Evolutionary conservation across 2,888 invertebrate species (phyloP).

Genomic region (Eristalis pertinax): DNA sequence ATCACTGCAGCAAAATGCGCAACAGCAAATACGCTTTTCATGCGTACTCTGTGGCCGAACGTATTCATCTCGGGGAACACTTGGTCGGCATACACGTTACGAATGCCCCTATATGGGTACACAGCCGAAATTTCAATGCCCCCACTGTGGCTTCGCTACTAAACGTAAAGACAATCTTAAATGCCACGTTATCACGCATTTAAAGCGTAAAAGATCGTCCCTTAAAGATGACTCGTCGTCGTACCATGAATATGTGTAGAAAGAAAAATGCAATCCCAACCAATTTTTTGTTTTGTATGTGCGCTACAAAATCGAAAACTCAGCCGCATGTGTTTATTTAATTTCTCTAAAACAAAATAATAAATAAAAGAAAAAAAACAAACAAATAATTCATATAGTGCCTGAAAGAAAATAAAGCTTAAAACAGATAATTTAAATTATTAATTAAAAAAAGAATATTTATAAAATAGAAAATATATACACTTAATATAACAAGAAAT

Average conservation of each 20-base stretch:
- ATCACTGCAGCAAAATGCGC: slow-evolving; percentile 29
- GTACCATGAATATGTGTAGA: slow-evolving; percentile 55
- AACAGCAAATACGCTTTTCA: slow-evolving; percentile 68
- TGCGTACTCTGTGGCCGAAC: slow-evolving; percentile 75
- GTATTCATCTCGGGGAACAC: slow-evolving; percentile 82
- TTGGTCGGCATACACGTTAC: slow-evolving; percentile 85
- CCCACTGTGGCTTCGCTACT: slow-evolving; percentile 86
- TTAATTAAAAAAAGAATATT: slow-evolving; percentile 52
- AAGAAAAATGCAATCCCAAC: slow-evolving; percentile 23
- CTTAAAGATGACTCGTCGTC: slow-evolving; percentile 43
- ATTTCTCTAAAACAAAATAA: slow-evolving; percentile 21
- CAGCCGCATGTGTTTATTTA: neutral
- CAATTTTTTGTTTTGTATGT: slow-evolving; percentile 40
- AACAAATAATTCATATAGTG: slow-evolving; percentile 61
- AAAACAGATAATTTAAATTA: slow-evolving; percentile 45
- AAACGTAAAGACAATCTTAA: slow-evolving; percentile 87
- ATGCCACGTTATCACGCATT: slow-evolving; percentile 85
- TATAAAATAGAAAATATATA: slow-evolving; percentile 73
- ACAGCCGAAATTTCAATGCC: slow-evolving; percentile 87
- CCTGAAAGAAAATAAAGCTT: slow-evolving; percentile 63
- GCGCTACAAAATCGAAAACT: slow-evolving; percentile 30
- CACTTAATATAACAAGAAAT: slow-evolving; percentile 73
- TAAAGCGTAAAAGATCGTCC: slow-evolving; percentile 73
- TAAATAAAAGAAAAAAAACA: slow-evolving; percentile 19
- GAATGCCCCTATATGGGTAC: slow-evolving; percentile 87